These are phyloP conservation scores for Dolichotis patagonum DNA, from an alignment of 2,113 vertebrate species.

Conservation along the genomic window DNA sequence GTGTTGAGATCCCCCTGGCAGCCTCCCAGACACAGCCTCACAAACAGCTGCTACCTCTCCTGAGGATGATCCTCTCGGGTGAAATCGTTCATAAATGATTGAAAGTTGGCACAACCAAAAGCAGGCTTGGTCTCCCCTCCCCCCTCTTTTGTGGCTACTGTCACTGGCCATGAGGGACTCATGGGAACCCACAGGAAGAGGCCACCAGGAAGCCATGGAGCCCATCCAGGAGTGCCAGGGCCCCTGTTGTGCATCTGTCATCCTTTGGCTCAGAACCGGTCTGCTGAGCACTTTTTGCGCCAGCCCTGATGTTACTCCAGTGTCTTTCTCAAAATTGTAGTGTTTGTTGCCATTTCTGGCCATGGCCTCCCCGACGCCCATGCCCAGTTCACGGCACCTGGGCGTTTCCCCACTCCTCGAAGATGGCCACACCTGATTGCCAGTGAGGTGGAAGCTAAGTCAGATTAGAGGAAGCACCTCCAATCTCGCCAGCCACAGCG, in stretches of 20 bases:
- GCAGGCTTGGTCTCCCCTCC: not conserved
- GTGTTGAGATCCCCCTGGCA: slow-evolving; percentile 74
- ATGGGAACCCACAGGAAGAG: not conserved
- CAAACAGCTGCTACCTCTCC: slow-evolving; percentile 78
- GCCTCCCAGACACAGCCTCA: slow-evolving; percentile 79
- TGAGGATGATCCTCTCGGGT: slow-evolving; percentile 33
- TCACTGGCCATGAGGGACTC: not conserved
- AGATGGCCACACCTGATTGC: not conserved
- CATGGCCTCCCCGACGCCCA: not conserved
- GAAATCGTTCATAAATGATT: slow-evolving; percentile 73
- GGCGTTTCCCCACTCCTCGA: not conserved
- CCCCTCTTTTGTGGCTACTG: not conserved
- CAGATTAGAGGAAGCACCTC: too few relatives aligned
- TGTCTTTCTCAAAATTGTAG: not conserved
- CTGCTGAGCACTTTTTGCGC: not conserved
- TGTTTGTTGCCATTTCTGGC: not conserved
- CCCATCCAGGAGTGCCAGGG: accelerated
- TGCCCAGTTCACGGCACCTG: not conserved
- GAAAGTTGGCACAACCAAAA: slow-evolving; percentile 32
- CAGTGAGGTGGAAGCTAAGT: not conserved
- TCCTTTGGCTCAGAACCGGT: not conserved
- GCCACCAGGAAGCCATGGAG: not conserved
- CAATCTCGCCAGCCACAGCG: accelerated
- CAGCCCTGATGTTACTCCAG: accelerated
- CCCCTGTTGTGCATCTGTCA: not conserved